A percentile compares a stretch with the other conserved stretches of the same genome.
Evolutionary conservation across 2,888 invertebrate species (phyloP).

Genomic region (Timema podura): DNA sequence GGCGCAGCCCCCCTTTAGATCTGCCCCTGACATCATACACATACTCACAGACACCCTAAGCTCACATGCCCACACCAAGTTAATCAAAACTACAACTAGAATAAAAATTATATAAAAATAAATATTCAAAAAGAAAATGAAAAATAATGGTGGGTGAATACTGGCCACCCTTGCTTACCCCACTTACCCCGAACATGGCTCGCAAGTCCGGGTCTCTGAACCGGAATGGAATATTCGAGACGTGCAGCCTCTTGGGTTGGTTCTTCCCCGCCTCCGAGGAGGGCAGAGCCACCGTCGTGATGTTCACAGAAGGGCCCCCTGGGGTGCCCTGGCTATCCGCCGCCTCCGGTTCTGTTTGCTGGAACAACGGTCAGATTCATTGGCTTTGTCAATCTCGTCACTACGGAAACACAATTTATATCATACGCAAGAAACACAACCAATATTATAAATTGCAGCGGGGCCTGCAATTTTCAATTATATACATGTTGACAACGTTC

Average conservation of each 20-base stretch:
- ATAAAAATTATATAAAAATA: background rate
- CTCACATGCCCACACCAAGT: background rate
- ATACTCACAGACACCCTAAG: background rate
- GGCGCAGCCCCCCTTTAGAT: too few relatives aligned
- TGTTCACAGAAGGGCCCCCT: slow-evolving; percentile 44
- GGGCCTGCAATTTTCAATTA: too few relatives aligned
- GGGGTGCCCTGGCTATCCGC: slow-evolving; percentile 46
- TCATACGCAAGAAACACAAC: too few relatives aligned
- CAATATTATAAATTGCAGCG: too few relatives aligned
- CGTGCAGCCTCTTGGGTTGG: slow-evolving; percentile 94
- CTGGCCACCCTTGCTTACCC: slow-evolving; percentile 36
- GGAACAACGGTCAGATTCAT: slow-evolving; percentile 44
- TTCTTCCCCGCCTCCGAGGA: slow-evolving; percentile 54
- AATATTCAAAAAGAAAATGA: slow-evolving; percentile 6
- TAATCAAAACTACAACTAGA: background rate
- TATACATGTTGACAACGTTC: too few relatives aligned
- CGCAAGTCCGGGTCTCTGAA: slow-evolving; percentile 98
- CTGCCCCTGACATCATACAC: background rate
- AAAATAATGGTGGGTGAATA: slow-evolving; percentile 36
- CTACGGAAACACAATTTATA: too few relatives aligned
- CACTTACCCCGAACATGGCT: slow-evolving; percentile 96
- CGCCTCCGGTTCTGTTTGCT: slow-evolving; percentile 57
- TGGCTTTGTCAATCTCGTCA: too few relatives aligned
- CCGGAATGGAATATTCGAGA: slow-evolving; percentile 99
- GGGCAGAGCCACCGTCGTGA: slow-evolving; percentile 47